Evolutionary conservation across 2,113 vertebrate species (phyloP).

Genomic region (Nerophis ophidion): DNA sequence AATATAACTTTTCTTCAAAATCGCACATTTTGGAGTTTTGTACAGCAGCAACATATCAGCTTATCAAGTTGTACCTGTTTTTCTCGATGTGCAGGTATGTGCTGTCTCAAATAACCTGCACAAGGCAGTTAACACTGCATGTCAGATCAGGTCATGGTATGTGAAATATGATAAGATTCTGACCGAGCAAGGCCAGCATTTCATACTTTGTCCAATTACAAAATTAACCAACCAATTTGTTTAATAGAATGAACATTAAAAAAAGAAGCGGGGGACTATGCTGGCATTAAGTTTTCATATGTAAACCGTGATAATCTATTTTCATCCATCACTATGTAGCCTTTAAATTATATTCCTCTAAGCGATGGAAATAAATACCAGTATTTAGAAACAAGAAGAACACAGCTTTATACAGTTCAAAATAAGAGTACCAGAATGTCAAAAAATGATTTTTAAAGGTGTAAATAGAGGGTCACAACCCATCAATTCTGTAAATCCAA

Average conservation of each 20-base stretch:
- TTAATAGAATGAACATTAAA: neutral
- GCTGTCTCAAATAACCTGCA: neutral
- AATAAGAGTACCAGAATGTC: neutral
- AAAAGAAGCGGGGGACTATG: neutral
- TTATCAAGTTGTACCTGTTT: slow-evolving; percentile 25
- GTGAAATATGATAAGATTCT: slow-evolving; percentile 1
- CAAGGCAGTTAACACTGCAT: neutral
- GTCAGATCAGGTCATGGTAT: neutral
- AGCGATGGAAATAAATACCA: slow-evolving; percentile 9
- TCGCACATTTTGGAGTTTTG: neutral
- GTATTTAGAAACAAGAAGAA: slow-evolving; percentile 8
- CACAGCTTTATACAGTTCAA: neutral
- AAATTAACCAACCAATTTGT: neutral
- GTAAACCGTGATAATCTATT: neutral
- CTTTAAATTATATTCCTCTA: neutral
- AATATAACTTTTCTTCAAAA: no score
- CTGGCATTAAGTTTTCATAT: neutral
- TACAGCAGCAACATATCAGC: slow-evolving; percentile 1
- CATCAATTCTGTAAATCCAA: neutral
- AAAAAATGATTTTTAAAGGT: neutral
- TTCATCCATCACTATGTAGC: neutral
- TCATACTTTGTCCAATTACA: neutral
- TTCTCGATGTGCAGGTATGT: neutral
- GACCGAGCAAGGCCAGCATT: neutral
- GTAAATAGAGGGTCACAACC: neutral